Base-by-base conservation (phyloP, 2,113 vertebrate genomes). In the Ictalurus punctatus region DNA sequence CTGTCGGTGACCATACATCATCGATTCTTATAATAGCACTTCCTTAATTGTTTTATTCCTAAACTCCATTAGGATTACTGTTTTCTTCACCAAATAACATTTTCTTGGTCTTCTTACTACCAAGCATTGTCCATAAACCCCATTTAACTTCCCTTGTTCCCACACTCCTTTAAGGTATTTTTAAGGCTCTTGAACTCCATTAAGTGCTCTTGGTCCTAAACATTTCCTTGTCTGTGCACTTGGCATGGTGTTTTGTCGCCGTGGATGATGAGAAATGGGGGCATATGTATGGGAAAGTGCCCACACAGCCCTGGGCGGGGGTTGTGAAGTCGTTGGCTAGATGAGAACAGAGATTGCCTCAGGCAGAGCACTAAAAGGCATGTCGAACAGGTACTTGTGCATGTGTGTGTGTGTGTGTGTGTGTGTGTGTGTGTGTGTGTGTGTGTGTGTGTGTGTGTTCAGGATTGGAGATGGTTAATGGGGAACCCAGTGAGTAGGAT, bases 381-480 rank as follows among this genome's bases (percentile, higher is more conserved):
- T 78, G 80, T 8, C 37, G 63, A 84, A 87, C 90, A 87, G 69
- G 86, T 90, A 74, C 13, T 30, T 58, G 82, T 67, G 86, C 40
- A 44, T 40, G 80, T 63, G 84, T 86, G 78, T 34, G 88, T 30
- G 85, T 69, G 86, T 80, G 86, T 37, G 83, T 61, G 73, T 59
- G 81, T 4, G n/a, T 65, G 74, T 73, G 19, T 80, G n/a, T 65
- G 74, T 73, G 27, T 80, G 40, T 44, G 40, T 44, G 40, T 44
- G 40, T 44, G 40, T 44, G 59, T 10, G 83, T 63, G 80, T 59
- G 82, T 4, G n/a, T 65, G 74, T 73, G 27, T 80, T 80, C 78
- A 30, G 78, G 78, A 19, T 80, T 54, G 65, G 90, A 87, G 88
- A 83, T 88, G 85, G 89, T 90, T 89, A 91, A 90, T 82, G 37